Percentiles rank a stretch among this genome's conserved stretches.
These are phyloP conservation scores for Acronicta aceris DNA, from an alignment of 2,888 invertebrate genomes.

Conservation along the genomic window DNA sequence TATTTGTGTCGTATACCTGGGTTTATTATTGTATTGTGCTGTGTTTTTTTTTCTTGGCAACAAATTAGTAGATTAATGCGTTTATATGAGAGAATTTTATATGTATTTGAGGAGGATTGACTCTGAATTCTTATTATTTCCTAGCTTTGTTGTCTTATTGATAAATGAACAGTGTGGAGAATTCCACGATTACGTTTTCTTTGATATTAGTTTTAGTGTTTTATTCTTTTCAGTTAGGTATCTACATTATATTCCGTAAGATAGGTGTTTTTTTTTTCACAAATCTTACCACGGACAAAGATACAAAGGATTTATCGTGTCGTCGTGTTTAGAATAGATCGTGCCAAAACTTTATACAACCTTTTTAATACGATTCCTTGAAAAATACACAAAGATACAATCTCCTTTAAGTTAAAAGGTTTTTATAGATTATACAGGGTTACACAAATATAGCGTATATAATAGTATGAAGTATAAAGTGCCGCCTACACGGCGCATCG, in stretches of 20 bases:
- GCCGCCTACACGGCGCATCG: not conserved
- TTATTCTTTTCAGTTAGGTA: too few relatives aligned
- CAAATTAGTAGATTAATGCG: too few relatives aligned
- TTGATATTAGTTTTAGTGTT: too few relatives aligned
- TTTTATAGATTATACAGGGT: conserved; percentile 6
- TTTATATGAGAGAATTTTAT: too few relatives aligned
- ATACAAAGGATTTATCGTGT: not conserved
- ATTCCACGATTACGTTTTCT: too few relatives aligned
- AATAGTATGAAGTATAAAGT: conserved; percentile 5
- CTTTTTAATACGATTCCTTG: not conserved
- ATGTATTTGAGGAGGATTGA: too few relatives aligned
- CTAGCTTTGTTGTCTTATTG: too few relatives aligned
- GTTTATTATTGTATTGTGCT: not conserved
- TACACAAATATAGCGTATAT: not conserved
- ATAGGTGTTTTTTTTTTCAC: too few relatives aligned
- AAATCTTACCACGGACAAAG: too few relatives aligned
- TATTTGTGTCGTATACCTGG: not conserved
- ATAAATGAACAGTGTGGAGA: too few relatives aligned
- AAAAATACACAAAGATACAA: not conserved
- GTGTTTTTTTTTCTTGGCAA: not conserved
- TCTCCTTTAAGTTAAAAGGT: not conserved
- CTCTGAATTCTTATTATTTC: too few relatives aligned
- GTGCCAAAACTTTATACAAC: not conserved
- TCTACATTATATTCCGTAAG: too few relatives aligned
- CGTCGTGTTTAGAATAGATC: not conserved